Evolutionary conservation across 2,797 vertebrate genomes (phyloP).

Genomic region (Pteronotus mesoamericanus): DNA sequence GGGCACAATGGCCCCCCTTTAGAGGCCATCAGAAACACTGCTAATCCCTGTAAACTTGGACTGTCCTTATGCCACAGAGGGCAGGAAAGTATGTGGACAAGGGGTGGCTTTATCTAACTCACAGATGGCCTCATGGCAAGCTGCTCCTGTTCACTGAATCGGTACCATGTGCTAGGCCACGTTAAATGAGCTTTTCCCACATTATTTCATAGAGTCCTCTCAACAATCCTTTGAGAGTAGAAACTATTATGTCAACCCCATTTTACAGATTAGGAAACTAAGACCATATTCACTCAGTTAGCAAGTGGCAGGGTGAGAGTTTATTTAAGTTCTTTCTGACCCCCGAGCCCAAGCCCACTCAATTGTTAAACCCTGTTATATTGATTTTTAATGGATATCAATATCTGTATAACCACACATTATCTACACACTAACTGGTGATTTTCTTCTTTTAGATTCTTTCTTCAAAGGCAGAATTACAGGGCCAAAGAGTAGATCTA

Average conservation of each 20-base stretch:
- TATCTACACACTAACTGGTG: not conserved
- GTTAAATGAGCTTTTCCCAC: too few relatives aligned
- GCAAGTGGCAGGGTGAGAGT: not conserved
- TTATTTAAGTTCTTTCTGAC: not conserved
- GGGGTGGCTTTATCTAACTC: not conserved
- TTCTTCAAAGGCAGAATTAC: not conserved
- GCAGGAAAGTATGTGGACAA: not conserved
- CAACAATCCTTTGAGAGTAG: not conserved
- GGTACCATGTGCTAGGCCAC: not conserved
- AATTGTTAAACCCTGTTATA: not conserved
- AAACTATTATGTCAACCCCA: not conserved
- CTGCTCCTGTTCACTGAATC: not conserved
- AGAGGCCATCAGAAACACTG: not conserved
- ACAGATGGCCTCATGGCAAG: not conserved
- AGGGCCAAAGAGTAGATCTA: not conserved
- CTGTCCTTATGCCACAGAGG: not conserved
- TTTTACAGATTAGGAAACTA: not conserved
- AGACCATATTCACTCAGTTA: not conserved
- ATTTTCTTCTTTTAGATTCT: not conserved
- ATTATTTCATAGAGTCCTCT: not conserved
- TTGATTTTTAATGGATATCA: not conserved
- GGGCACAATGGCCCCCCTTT: not conserved
- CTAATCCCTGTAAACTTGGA: not conserved
- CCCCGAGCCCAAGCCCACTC: not conserved
- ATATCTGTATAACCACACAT: not conserved